phyloP scores from a whole-genome alignment of 92 coral and sea anemone species.

The Diadumene lineata region DNA sequence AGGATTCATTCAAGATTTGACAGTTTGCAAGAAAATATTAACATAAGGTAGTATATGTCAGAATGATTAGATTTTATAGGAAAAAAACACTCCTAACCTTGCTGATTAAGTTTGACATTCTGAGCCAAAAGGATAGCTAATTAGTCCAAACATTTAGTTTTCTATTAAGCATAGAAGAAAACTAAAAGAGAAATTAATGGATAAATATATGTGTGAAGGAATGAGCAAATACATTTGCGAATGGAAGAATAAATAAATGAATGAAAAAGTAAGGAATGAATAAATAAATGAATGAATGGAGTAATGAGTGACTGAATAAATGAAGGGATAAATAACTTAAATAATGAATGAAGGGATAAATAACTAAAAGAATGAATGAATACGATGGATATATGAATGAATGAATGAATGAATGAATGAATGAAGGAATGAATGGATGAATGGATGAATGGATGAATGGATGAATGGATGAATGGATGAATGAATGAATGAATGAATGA shows the following conservation, averaged over 20 bases:
- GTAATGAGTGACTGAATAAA: too few relatives aligned
- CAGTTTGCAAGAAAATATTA: constrained; percentile 19
- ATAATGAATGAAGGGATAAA: too few relatives aligned
- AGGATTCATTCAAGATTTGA: constrained; percentile 17
- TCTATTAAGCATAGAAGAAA: not conserved
- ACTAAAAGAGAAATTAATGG: not conserved
- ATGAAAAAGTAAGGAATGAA: too few relatives aligned
- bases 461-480: too few relatives aligned
- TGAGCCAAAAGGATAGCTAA: constrained; percentile 22
- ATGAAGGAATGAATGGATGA: too few relatives aligned
- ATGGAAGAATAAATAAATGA: not conserved
- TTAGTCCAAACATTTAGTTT: constrained; percentile 10
- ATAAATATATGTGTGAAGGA: not conserved
- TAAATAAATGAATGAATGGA: too few relatives aligned
- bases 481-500: too few relatives aligned
- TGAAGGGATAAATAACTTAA: too few relatives aligned
- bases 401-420: too few relatives aligned
- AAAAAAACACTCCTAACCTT: constrained; percentile 39
- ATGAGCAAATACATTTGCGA: not conserved
- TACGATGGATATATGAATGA: too few relatives aligned
- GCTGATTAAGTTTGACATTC: constrained; percentile 35
- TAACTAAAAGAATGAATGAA: too few relatives aligned
- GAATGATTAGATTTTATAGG: constrained; percentile 21
- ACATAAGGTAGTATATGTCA: constrained; percentile 31
- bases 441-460: too few relatives aligned